Conservation (phyloP, 2,797 vertebrate genomes). For the Catharus ustulatus region DNA sequence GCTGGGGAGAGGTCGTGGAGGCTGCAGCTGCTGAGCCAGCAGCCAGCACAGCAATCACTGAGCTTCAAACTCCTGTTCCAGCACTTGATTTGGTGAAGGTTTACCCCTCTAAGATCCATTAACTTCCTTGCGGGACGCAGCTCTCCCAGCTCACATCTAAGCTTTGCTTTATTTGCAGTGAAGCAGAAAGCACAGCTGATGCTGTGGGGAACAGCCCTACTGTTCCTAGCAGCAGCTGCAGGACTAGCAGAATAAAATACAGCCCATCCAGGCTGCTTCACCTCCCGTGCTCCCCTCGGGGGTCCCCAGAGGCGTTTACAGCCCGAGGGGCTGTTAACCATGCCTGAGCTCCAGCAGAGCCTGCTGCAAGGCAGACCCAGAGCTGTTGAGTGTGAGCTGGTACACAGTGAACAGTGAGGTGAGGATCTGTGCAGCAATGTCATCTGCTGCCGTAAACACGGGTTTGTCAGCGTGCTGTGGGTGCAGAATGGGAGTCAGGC, state of each 20-base stretch:
- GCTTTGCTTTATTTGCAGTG: background rate
- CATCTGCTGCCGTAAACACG: background rate
- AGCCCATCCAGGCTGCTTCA: background rate
- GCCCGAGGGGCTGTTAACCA: background rate
- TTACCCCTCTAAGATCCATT: background rate
- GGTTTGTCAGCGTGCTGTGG: background rate
- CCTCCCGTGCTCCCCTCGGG: background rate
- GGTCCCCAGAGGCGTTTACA: background rate
- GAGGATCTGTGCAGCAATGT: background rate
- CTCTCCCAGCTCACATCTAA: background rate
- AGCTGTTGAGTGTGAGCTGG: background rate
- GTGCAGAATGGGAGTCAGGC: background rate
- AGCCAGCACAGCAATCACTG: background rate
- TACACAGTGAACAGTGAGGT: background rate
- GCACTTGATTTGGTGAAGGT: accelerated
- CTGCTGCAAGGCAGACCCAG: background rate
- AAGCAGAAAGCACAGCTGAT: background rate
- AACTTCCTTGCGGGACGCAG: background rate
- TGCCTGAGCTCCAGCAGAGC: background rate
- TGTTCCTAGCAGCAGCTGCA: background rate
- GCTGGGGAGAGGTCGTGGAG: accelerated
- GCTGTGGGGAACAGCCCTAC: accelerated
- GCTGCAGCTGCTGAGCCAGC: background rate
- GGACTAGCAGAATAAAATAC: background rate
- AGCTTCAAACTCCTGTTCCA: background rate